These are phyloP conservation scores for Butastur rufipennis DNA, from an alignment of 2,113 vertebrate genomes.

Conservation along the genomic window DNA sequence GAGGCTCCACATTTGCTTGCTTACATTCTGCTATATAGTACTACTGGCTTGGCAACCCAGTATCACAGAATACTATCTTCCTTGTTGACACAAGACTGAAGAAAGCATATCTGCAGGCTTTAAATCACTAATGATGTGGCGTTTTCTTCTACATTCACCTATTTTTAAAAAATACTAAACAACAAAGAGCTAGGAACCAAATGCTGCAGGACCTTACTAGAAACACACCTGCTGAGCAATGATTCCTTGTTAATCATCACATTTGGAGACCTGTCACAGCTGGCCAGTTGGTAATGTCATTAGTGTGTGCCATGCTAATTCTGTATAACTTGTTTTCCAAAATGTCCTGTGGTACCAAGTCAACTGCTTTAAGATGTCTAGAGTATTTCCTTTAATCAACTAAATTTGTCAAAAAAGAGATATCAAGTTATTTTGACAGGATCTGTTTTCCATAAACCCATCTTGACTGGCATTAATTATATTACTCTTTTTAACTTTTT, in stretches of 20 bases:
- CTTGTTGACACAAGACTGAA: not conserved
- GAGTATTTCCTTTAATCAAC: conserved; percentile 22
- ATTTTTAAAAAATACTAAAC: not conserved
- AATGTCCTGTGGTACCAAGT: not conserved
- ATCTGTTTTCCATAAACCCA: not conserved
- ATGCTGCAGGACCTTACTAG: not conserved
- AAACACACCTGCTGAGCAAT: not conserved
- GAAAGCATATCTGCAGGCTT: not conserved
- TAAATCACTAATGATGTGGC: not conserved
- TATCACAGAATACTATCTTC: not conserved
- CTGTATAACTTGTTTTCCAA: not conserved
- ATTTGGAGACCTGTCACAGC: not conserved
- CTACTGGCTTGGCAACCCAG: not conserved
- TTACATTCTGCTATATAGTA: not conserved
- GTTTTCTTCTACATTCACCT: not conserved
- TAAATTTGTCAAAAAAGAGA: conserved; percentile 5
- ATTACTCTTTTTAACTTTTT: conserved; percentile 52
- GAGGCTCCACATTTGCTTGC: not conserved
- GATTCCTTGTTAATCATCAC: not conserved
- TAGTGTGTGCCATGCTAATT: not conserved
- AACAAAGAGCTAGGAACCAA: not conserved
- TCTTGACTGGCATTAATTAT: conserved; percentile 19
- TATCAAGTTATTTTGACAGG: conserved; percentile 16
- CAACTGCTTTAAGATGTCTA: not conserved
- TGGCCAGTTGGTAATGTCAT: not conserved